Percentiles rank a stretch among this genome's conserved stretches.
phyloP scores from a whole-genome alignment of 2,797 vertebrate species.

The Semotilus atromaculatus region DNA sequence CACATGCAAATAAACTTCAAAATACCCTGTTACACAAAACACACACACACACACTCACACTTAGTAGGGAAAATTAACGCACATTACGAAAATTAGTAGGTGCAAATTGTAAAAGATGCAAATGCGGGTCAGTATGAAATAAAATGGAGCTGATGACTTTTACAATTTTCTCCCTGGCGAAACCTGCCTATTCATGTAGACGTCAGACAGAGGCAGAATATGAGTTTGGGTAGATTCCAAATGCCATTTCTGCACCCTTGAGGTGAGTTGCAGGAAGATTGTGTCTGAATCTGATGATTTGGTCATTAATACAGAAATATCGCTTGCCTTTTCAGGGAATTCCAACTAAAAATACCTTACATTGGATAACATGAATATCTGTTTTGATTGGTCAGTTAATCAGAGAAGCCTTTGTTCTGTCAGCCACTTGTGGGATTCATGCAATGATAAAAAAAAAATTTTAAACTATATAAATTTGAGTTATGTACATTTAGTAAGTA shows the following conservation, averaged over 20 bases:
- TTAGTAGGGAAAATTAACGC: neutral
- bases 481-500: neutral
- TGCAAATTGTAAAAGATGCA: neutral
- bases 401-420: neutral
- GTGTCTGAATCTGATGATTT: too few relatives aligned
- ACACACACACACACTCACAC: neutral
- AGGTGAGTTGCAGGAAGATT: neutral
- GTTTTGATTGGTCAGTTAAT: neutral
- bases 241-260: neutral
- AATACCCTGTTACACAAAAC: constrained; percentile 36
- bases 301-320: neutral
- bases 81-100: too few relatives aligned
- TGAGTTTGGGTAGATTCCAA: neutral
- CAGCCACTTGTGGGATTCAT: neutral
- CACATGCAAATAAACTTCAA: constrained; percentile 44
- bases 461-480: neutral
- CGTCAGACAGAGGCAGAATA: neutral
- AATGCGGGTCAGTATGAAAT: neutral
- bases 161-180: neutral
- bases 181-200: neutral
- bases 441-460: neutral
- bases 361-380: neutral
- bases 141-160: neutral
- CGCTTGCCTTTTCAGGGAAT: neutral
- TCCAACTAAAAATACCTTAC: neutral